Conservation (phyloP, 2,888 invertebrate species). For the Argyresthia goedartella region DNA sequence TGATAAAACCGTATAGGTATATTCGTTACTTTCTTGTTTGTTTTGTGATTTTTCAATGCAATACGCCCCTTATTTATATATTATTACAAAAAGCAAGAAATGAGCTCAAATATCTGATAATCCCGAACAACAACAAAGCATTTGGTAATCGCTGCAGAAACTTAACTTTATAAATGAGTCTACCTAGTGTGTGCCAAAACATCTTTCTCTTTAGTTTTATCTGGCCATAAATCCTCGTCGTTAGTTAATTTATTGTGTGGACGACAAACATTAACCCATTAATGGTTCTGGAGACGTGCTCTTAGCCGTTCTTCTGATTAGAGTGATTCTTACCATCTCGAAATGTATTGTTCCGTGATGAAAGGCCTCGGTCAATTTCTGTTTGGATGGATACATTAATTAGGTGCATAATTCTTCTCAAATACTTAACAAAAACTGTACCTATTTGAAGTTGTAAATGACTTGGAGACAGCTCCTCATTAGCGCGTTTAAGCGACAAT, state of each 20-base stretch:
- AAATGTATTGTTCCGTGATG: background rate
- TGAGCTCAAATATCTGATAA: too few relatives aligned
- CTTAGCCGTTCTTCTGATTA: background rate
- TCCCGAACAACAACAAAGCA: too few relatives aligned
- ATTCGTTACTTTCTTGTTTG: too few relatives aligned
- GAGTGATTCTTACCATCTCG: background rate
- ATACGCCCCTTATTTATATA: too few relatives aligned
- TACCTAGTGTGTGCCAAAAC: conserved; percentile 6
- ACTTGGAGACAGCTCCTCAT: background rate
- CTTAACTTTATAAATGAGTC: conserved; percentile 6
- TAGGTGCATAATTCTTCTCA: too few relatives aligned
- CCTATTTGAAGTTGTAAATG: background rate
- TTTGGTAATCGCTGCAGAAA: background rate
- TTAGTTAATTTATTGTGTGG: conserved; percentile 11
- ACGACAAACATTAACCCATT: conserved; percentile 16
- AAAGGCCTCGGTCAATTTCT: background rate
- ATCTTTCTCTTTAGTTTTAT: conserved; percentile 7
- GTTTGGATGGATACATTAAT: background rate
- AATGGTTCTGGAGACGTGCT: conserved; percentile 6
- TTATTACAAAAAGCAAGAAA: too few relatives aligned
- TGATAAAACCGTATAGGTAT: too few relatives aligned
- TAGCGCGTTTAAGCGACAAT: too few relatives aligned
- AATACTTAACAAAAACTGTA: background rate
- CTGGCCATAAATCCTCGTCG: conserved; percentile 8
- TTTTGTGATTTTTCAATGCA: too few relatives aligned